Evolutionary conservation across 2,113 vertebrate genomes (phyloP).

Genomic region (Malurus melanocephalus): DNA sequence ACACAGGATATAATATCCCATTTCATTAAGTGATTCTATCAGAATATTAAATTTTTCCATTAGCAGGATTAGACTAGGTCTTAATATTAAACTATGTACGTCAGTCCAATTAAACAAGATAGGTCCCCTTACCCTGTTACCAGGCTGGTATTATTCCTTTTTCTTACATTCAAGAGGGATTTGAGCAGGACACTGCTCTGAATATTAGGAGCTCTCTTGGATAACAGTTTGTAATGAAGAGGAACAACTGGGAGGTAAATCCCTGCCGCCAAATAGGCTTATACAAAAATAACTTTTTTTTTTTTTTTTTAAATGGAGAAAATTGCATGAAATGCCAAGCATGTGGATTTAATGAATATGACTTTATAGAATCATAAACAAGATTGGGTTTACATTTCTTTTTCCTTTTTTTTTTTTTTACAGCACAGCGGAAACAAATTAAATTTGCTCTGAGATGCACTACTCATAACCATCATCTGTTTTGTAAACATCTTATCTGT

Average conservation of each 20-base stretch:
- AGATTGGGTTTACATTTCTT: too few relatives aligned
- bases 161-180: background rate
- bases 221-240: background rate
- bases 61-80: constrained; percentile 55
- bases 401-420: background rate
- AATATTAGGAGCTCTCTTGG: constrained; percentile 10
- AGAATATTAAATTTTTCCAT: constrained; percentile 64
- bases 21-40: constrained; percentile 47
- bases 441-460: background rate
- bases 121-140: background rate
- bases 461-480: background rate
- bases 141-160: constrained; percentile 1
- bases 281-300: constrained; percentile 29
- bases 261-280: background rate
- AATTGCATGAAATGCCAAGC: constrained; percentile 17
- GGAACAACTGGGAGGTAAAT: constrained; percentile 5
- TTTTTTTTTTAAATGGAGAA: constrained; percentile 27
- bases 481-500: background rate
- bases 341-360: constrained; percentile 25
- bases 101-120: constrained; percentile 44
- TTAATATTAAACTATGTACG: constrained; percentile 48
- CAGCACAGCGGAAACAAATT: background rate
- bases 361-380: constrained; percentile 31
- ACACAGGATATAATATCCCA: constrained; percentile 45
- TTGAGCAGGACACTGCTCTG: background rate